phyloP scores from a whole-genome alignment of 1,140 invertebrate genomes.

The Plutomurus gul region DNA sequence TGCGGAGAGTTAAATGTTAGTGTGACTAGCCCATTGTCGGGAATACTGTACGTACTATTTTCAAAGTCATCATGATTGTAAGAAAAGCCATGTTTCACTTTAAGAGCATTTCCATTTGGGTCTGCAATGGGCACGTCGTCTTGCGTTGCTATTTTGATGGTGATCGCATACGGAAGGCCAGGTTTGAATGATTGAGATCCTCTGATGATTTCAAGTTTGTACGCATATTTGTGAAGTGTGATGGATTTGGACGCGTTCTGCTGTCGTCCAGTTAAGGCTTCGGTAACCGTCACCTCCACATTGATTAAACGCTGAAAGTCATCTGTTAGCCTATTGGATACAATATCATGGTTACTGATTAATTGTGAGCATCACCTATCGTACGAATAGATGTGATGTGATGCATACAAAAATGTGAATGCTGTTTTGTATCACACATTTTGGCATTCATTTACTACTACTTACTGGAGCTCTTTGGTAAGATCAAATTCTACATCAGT shows the following conservation, averaged over 20 bases:
- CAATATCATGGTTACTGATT: neutral
- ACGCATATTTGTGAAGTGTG: conserved; percentile 76
- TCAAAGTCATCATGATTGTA: conserved; percentile 69
- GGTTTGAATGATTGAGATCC: conserved; percentile 85
- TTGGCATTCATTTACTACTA: neutral
- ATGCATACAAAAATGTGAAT: neutral
- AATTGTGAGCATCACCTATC: neutral
- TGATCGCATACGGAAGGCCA: conserved; percentile 74
- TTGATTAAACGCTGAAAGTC: conserved; percentile 75
- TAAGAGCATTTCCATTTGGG: conserved; percentile 64
- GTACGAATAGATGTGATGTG: too few species aligned
- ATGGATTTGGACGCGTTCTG: conserved; percentile 78
- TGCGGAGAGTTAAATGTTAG: conserved; percentile 71
- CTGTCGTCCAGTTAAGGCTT: conserved; percentile 74
- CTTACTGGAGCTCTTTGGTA: conserved; percentile 67
- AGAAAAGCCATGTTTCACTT: conserved; percentile 69
- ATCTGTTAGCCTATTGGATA: conserved; percentile 64
- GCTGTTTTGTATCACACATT: neutral
- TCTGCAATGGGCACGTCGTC: conserved; percentile 73
- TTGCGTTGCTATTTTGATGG: conserved; percentile 73
- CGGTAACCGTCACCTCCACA: conserved; percentile 78
- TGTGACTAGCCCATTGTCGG: conserved; percentile 71
- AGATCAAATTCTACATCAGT: conserved; percentile 77
- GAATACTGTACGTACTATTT: conserved; percentile 65
- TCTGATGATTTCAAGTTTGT: conserved; percentile 80